Base-by-base conservation (phyloP, 2,113 vertebrate species). In the Pungitius pungitius region DNA sequence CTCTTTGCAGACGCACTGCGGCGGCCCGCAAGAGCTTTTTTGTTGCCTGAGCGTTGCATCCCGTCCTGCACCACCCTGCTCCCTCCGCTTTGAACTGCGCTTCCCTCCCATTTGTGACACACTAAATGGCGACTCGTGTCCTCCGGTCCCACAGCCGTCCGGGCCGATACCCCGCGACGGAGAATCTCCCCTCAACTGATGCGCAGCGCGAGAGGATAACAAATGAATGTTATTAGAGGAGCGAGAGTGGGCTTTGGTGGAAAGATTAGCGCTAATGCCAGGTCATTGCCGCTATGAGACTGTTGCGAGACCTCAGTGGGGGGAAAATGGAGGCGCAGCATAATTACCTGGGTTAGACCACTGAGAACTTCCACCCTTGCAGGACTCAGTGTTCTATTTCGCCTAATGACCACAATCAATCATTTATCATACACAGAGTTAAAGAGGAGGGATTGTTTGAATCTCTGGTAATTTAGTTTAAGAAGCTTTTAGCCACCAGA, bases 151-250 rank as follows among this genome's bases (percentile, higher is more conserved):
- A 67, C 43, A n/a, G 58, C 60, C 69, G 80, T 87, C 72, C 64
- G 69, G 76, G 37, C 79, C 83, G 69, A 86, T 68, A 76, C 69
- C 78, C 58, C n/a, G 2, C 47, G 30, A 72, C 75, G 80, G n/a
- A 55, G 73, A 69, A 81, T 72, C 78, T 12, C 66, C 47, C 18
- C 67, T 56, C 47, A 27, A 27, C 65, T 71, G 76, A 82, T 78
- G 55, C 56, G 42, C 70, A 55, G 77, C 61, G 45, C 15, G 69
- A 83, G 73, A 73, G 59, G 75, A 85, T 87, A 88, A 91, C 81
- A 87, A 84, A 89, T 89, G 80, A 86, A 83, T 75, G 83, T 87
- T 88, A 87, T 88, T 87, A 88, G 85, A 64, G 51, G 26, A 52
- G 63, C 20, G 77, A 73, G 79, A 76, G 76, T 51, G 82, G n/a